These are phyloP conservation scores for Esperia sulphurella DNA, from an alignment of 2,888 invertebrate species.

Conservation along the genomic window DNA sequence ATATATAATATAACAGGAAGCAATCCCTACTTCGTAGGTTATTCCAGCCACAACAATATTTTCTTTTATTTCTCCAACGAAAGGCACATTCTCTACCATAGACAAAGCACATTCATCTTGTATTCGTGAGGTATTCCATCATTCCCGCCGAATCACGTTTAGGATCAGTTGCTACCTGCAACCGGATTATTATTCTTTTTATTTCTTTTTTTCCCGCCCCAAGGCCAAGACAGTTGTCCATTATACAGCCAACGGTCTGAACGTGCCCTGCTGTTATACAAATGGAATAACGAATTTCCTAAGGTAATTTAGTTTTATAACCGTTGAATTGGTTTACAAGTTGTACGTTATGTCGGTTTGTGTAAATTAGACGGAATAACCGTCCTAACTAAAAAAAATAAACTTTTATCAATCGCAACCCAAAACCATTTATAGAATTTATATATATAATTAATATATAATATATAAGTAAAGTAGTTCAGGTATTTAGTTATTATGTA, in stretches of 20 bases:
- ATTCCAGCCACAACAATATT: background rate
- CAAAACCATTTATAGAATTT: no score
- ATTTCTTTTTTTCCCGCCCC: conserved; percentile 28
- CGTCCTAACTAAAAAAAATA: no score
- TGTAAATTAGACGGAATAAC: no score
- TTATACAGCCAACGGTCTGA: conserved; percentile 26
- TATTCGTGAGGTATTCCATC: background rate
- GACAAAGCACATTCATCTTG: conserved; percentile 8
- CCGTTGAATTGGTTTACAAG: conserved; percentile 2
- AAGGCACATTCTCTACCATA: background rate
- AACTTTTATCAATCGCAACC: no score
- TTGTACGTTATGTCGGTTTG: no score
- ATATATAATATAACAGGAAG: no score
- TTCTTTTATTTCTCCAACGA: background rate
- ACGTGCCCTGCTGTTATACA: conserved; percentile 12
- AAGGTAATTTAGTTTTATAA: conserved; percentile 4
- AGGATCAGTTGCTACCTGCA: conserved; percentile 42
- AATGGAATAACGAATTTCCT: conserved; percentile 27
- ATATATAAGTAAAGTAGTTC: no score
- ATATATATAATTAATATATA: no score
- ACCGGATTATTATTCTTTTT: conserved; percentile 16
- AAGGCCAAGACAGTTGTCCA: conserved; percentile 34
- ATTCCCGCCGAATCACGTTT: conserved; percentile 36
- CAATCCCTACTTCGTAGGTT: background rate
- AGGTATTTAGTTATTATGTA: no score